A percentile compares a stretch with the other conserved stretches of the same genome.
These are phyloP conservation scores for Alexandromys fortis DNA, from an alignment of 2,113 vertebrate species.

Conservation along the genomic window DNA sequence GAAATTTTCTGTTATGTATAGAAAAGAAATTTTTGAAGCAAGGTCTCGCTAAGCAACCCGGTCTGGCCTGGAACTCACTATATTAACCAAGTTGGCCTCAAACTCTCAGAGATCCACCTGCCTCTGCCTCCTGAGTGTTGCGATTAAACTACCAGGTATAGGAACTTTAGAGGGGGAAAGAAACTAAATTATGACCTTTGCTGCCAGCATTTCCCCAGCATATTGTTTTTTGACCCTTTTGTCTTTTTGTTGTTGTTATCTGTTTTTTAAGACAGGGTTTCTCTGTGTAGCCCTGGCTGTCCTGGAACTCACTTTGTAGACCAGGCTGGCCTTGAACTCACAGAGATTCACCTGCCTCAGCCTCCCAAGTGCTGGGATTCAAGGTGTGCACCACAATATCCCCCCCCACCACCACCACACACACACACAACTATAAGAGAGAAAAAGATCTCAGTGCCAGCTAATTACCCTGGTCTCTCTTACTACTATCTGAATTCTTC, in stretches of 20 bases:
- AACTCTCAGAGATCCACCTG: neutral
- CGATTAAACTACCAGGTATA: neutral
- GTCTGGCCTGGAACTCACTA: neutral
- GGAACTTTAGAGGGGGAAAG: neutral
- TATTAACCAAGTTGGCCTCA: neutral
- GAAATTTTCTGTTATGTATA: neutral
- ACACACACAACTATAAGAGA: neutral
- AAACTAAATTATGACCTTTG: neutral
- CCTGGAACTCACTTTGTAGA: neutral
- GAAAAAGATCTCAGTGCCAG: neutral
- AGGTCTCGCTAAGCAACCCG: neutral
- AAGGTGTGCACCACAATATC: neutral
- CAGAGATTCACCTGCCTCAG: neutral
- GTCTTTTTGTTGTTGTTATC: neutral
- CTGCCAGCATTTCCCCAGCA: neutral
- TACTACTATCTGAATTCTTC: neutral
- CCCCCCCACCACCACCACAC: too few species aligned
- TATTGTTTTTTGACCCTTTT: neutral
- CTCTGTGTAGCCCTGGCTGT: neutral
- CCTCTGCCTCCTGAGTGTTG: neutral
- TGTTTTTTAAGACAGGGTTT: neutral
- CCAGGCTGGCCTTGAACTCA: neutral
- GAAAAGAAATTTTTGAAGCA: neutral
- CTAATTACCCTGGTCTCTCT: neutral
- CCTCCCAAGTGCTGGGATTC: neutral